Evolutionary conservation across 2,797 vertebrate genomes (phyloP), one percentile per base, ranked within the genome.

Genomic region (Pangasius sanitwongsei): DNA sequence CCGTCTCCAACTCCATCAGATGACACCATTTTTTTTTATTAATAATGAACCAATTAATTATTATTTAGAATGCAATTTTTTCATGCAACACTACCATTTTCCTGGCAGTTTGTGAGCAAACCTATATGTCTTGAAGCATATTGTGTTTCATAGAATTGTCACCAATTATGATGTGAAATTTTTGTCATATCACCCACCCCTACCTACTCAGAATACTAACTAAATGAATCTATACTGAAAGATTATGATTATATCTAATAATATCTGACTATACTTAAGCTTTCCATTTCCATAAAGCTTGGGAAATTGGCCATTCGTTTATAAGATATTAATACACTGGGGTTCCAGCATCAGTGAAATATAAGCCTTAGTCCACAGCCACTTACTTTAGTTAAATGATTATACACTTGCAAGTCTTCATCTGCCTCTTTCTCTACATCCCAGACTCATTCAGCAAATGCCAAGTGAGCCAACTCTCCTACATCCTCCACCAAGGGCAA

Each of bases 401-500:
- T 63, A 65, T 44, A 41, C 59, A 48, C 37, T 65, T 65, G 25
- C 48, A 59, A 50, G 44, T 87, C 86, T 65, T n/a, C 25, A 86
- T 77, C 37, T 74, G 85, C 16, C 28, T 31, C 3, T 44, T 25
- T 41, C 28, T 61, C 23, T 48, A 28, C 37, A 63, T 44, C 23
- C 75, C 15, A 37, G 67, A 72, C 67, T 57, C 41, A 63, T 70
- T 87, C 16, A 59, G 48, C 18, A 31, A 25, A 70, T 37, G 63
- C 75, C 48, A 44, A 81, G 77, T 25, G 34, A 37, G 5, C 53
- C 16, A n/a, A 23, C 55, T 63, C 85, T 77, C 44, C 74, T 25
- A 9, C 31, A n/a, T 48, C 87, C 78, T 87, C 63, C 63, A 87
- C n/a, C 85, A 86, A 74, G 69, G 69, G 18, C 31, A 9, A 63